These are phyloP conservation scores for Naja naja DNA, from an alignment of 2,113 vertebrate genomes.

Conservation along the genomic window DNA sequence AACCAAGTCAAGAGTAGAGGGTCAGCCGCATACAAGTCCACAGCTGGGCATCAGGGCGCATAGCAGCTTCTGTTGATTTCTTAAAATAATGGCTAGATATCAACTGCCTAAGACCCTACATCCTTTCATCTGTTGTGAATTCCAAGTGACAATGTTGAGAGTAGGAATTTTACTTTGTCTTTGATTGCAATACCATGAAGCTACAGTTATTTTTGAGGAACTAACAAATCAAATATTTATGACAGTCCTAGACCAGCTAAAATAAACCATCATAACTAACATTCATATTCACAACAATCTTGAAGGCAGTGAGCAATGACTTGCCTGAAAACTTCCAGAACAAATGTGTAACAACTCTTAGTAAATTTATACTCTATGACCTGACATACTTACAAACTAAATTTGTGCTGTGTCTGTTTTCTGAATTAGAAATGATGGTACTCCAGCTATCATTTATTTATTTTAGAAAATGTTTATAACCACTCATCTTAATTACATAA, in stretches of 20 bases:
- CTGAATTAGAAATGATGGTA: slow-evolving; percentile 24
- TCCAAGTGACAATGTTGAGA: not conserved
- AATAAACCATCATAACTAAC: not conserved
- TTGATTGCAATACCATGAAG: not conserved
- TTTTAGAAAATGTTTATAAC: not conserved
- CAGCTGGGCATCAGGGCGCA: not conserved
- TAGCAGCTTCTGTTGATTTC: not conserved
- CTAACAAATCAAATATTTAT: not conserved
- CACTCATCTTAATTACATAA: not conserved
- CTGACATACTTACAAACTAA: slow-evolving; percentile 16
- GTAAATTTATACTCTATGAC: not conserved
- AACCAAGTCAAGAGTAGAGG: not conserved
- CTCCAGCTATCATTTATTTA: slow-evolving; percentile 1
- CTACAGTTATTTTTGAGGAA: not conserved
- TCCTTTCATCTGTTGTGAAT: not conserved
- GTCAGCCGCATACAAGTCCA: not conserved
- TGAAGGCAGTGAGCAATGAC: not conserved
- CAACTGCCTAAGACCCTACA: not conserved
- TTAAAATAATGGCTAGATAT: not conserved
- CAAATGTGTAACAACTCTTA: not conserved
- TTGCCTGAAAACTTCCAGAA: not conserved
- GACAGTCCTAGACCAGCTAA: not conserved
- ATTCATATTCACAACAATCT: not conserved
- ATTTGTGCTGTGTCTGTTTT: slow-evolving; percentile 41
- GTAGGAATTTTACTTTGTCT: not conserved